phyloP scores from a whole-genome alignment of 2,797 vertebrate species.

The Sphaeramia orbicularis region DNA sequence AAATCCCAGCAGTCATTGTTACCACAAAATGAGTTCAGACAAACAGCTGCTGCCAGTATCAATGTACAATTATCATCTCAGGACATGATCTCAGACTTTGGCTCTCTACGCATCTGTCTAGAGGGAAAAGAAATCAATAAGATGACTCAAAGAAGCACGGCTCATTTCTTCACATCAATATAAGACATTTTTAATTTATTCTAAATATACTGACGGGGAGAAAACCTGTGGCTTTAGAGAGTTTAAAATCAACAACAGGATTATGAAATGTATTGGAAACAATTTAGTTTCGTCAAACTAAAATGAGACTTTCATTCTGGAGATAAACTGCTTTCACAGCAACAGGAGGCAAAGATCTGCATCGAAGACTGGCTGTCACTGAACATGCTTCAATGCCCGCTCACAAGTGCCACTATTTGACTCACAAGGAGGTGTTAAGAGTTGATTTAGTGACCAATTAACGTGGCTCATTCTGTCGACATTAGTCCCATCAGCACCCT shows the following conservation, averaged over 20 bases:
- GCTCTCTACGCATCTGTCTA: neutral
- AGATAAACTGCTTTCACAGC: slow-evolving; percentile 15
- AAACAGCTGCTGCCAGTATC: slow-evolving; percentile 56
- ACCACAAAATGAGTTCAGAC: slow-evolving; percentile 34
- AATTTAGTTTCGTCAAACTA: neutral
- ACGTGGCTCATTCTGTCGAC: slow-evolving; percentile 28
- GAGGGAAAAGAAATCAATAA: neutral
- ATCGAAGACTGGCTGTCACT: slow-evolving; percentile 28
- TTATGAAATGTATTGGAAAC: neutral
- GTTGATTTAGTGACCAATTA: slow-evolving; percentile 64
- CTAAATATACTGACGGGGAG: no score
- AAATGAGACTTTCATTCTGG: slow-evolving; percentile 8
- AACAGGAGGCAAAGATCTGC: slow-evolving; percentile 1
- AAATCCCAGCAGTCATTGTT: slow-evolving; percentile 42
- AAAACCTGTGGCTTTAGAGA: neutral
- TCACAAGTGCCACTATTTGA: slow-evolving; percentile 43
- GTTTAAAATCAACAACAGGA: neutral
- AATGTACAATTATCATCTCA: slow-evolving; percentile 16
- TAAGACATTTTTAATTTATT: neutral
- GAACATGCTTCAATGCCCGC: slow-evolving; percentile 31
- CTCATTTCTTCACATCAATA: neutral
- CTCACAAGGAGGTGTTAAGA: slow-evolving; percentile 41
- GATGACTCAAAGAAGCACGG: neutral
- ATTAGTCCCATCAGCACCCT: slow-evolving; percentile 20
- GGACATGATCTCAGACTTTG: neutral